Percentiles rank a stretch among this genome's conserved stretches.
phyloP scores from a whole-genome alignment of 2,888 invertebrate species.

The Hirtodrosophila trivittata region DNA sequence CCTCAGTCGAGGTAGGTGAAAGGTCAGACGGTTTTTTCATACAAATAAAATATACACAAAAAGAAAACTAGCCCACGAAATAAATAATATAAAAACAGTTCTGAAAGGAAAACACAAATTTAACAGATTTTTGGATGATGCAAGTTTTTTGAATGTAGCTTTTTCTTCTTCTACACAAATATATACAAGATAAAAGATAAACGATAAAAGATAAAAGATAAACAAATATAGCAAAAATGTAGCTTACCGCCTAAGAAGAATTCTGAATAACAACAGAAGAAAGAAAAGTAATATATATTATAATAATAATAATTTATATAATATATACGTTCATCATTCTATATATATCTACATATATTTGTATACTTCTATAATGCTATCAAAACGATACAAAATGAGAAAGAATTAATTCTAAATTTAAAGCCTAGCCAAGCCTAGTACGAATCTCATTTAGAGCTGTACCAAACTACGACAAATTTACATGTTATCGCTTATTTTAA shows the following conservation, averaged over 20 bases:
- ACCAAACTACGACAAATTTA: constrained; percentile 59
- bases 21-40: constrained; percentile 31
- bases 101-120: constrained; percentile 14
- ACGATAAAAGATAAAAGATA: constrained; percentile 13
- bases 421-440: constrained; percentile 51
- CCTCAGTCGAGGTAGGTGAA: constrained; percentile 11
- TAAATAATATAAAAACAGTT: constrained; percentile 8
- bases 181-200: constrained; percentile 8
- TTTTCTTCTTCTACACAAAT: no score
- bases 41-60: constrained; percentile 14
- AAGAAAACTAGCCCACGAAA: constrained; percentile 23
- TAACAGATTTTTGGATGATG: constrained; percentile 46
- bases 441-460: constrained; percentile 64
- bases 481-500: constrained; percentile 58
- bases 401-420: no score
- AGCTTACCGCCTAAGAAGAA: constrained; percentile 55
- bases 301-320: no score
- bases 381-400: no score
- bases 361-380: no score
- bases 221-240: constrained; percentile 33
- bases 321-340: constrained; percentile 15
- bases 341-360: constrained; percentile 20
- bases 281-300: constrained; percentile 22
- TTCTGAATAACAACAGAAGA: constrained; percentile 48
- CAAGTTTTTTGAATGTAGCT: constrained; percentile 46